A percentile compares a stretch with the other conserved stretches of the same genome.
Conservation (phyloP, 2,113 vertebrate species). For the Oreochromis tanganicae region DNA sequence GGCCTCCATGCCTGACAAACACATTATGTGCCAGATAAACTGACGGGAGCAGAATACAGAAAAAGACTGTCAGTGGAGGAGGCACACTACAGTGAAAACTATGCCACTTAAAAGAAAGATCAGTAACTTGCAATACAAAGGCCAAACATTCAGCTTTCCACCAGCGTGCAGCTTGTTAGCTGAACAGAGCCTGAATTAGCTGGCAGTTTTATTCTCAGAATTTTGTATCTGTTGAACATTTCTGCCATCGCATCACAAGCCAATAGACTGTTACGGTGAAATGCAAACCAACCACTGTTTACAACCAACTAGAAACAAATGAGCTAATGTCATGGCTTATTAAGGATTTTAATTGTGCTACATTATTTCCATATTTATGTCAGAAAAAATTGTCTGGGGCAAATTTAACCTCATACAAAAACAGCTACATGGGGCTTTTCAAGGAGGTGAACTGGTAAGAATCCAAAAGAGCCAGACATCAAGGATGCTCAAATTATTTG, state of each 20-base stretch:
- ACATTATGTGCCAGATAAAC: slow-evolving; percentile 65
- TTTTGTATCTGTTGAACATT: not conserved
- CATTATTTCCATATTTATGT: not conserved
- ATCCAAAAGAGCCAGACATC: accelerated
- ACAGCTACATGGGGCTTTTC: not conserved
- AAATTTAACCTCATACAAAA: not conserved
- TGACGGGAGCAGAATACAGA: slow-evolving; percentile 52
- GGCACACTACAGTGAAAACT: not conserved
- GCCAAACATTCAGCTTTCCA: not conserved
- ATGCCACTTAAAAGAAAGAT: slow-evolving; percentile 1
- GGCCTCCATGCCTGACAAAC: slow-evolving; percentile 66
- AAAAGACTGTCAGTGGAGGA: slow-evolving; percentile 12
- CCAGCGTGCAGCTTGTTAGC: not conserved
- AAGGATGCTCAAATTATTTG: not conserved
- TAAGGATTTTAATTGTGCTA: not conserved
- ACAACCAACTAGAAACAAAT: not conserved
- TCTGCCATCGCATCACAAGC: not conserved
- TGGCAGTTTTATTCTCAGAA: not conserved
- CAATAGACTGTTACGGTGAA: not conserved
- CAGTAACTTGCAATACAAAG: not conserved
- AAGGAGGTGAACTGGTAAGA: not conserved
- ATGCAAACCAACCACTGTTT: not conserved
- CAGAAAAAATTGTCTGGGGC: not conserved
- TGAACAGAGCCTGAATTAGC: not conserved
- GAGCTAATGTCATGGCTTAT: not conserved